Percentiles rank a stretch among this genome's conserved stretches.
These are phyloP conservation scores for Melanargia galathea DNA, from an alignment of 2,888 invertebrate species.

Conservation along the genomic window DNA sequence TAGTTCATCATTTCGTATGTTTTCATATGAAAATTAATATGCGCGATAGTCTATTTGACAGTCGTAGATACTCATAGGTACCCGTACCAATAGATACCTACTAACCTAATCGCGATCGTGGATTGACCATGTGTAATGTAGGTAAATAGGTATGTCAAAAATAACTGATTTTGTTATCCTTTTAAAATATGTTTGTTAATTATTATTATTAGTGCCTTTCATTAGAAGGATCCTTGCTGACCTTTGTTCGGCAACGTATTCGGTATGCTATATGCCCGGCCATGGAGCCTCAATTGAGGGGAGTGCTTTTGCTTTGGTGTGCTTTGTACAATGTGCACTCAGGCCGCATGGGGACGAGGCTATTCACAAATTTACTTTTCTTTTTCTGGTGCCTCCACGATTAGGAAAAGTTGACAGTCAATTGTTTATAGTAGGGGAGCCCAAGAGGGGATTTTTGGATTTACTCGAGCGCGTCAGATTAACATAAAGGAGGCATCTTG, in stretches of 20 bases:
- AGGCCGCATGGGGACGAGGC: not conserved
- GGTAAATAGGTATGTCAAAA: too few species aligned
- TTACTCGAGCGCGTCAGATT: too few species aligned
- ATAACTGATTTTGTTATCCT: too few species aligned
- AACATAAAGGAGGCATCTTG: too few species aligned
- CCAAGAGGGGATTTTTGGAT: too few species aligned
- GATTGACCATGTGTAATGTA: too few species aligned
- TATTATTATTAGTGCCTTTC: not conserved
- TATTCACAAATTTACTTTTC: not conserved
- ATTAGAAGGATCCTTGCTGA: not conserved
- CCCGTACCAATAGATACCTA: too few species aligned
- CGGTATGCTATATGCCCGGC: too few species aligned
- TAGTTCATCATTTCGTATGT: slow-evolving; percentile 45
- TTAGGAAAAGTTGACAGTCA: not conserved
- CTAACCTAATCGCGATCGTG: too few species aligned
- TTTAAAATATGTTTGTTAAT: too few species aligned
- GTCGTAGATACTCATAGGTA: slow-evolving; percentile 9
- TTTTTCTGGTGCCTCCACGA: not conserved
- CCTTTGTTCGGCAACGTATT: not conserved
- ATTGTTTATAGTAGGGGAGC: too few species aligned
- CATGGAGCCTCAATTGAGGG: not conserved
- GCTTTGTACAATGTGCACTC: too few species aligned
- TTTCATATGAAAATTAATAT: slow-evolving; percentile 40
- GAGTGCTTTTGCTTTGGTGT: not conserved
- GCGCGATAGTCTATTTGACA: slow-evolving; percentile 38